Evolutionary conservation across 92 coral and sea anemone genomes (phyloP), one percentile per base, ranked within the genome.

Genomic region (Blastomussa wellsi): DNA sequence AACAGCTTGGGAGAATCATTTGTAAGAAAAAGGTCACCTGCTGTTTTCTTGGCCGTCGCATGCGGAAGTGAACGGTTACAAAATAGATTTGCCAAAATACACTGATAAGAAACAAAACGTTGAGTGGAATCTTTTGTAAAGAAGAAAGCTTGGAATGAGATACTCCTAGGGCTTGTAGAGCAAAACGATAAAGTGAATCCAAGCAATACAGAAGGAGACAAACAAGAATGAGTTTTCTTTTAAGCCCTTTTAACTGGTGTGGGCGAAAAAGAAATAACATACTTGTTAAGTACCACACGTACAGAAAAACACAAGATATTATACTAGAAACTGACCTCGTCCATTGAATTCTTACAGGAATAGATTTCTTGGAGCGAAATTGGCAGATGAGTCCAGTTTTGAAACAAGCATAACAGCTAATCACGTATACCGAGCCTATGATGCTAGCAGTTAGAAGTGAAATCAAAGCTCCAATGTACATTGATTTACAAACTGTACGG

Each of bases 401-500:
- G 39, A 31, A 32, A 67, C 11, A 32, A 6, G 35, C 33, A 31
- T 66, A 66, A 2, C 38, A 28, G 7, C 29, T 66, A 17, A 66
- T 3, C 38, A 66, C 31, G 39, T 66, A 66, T 32, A 66, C 4
- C 3, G 20, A 66, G 13, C 72, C 72, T 66, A 66, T 29, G 19
- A 66, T 31, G 38, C 38, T 28, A 8, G 72, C 72, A 12, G 72
- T 31, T 66, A 66, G 20, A 0, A 66, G 20, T 66, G 38, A 66
- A 24, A 66, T 66, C 72, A 66, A 31, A 66, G 72, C 38, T 66
- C 48, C 75, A 70, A 37, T 37, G 75, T 70, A 70, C 75, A 74
- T 74, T n/a, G 79, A 74, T 47, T 74, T 74, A 29, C 79, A 42
- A 29, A 74, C 60, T 49, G 62, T 76, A 5, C 37, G 79, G 28